Conservation (phyloP, 37 sponge, comb jelly and placozoan genomes). For the Agelas oroides region DNA sequence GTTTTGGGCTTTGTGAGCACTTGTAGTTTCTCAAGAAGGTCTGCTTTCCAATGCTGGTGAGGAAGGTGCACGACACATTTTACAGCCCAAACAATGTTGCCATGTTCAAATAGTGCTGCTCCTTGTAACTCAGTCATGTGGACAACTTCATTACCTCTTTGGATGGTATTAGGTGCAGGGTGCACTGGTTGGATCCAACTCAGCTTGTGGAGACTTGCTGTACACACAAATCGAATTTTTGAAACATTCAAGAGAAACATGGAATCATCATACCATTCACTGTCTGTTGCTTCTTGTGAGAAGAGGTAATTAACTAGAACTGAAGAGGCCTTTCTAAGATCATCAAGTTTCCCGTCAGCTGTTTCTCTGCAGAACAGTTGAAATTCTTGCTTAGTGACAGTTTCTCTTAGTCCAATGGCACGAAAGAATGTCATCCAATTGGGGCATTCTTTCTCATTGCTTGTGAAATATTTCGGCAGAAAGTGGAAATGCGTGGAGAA, state of each 20-base stretch:
- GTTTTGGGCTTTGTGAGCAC: background rate
- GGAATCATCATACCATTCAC: conserved; percentile 12
- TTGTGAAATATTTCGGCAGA: conserved; percentile 28
- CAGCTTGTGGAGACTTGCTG: background rate
- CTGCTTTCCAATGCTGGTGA: background rate
- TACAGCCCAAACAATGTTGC: conserved; percentile 57
- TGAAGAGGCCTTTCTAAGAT: conserved; percentile 17
- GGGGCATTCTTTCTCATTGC: background rate
- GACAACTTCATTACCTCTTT: background rate
- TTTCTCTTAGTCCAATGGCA: conserved; percentile 14
- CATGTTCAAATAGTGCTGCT: too few species aligned
- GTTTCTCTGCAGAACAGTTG: conserved; percentile 6
- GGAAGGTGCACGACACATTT: conserved; percentile 41
- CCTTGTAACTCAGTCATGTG: too few species aligned
- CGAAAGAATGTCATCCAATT: conserved; percentile 56
- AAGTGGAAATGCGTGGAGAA: conserved; percentile 30
- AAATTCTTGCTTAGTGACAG: conserved; percentile 25
- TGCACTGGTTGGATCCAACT: conserved; percentile 47
- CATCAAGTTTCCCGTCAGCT: background rate
- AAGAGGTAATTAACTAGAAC: conserved; percentile 41
- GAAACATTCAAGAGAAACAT: conserved; percentile 16
- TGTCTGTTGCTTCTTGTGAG: background rate
- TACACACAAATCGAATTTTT: conserved; percentile 41
- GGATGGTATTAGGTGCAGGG: background rate
- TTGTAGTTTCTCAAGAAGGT: too few species aligned